phyloP scores from a whole-genome alignment of 2,797 vertebrate genomes.

The Gephyroberyx darwinii region DNA sequence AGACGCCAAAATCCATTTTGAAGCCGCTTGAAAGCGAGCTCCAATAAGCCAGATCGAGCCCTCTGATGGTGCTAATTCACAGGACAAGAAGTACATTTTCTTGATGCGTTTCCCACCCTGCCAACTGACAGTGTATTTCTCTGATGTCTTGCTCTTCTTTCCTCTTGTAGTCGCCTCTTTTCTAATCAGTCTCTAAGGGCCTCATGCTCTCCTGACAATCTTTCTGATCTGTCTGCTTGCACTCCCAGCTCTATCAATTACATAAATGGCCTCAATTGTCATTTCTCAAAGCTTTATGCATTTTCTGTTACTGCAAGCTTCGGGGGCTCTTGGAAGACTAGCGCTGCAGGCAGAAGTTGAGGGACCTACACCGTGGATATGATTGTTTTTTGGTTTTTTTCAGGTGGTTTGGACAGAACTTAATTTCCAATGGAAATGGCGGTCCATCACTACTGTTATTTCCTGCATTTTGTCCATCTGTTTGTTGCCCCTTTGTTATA shows the following conservation, averaged over 20 bases:
- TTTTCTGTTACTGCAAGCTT: conserved; percentile 12
- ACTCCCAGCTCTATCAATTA: conserved; percentile 45
- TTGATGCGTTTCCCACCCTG: conserved; percentile 84
- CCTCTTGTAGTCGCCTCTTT: conserved; percentile 75
- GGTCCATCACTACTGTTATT: no score
- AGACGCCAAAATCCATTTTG: conserved; percentile 57
- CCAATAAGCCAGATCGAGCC: conserved; percentile 41
- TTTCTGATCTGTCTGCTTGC: conserved; percentile 41
- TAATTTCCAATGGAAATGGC: no score
- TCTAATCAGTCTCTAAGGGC: conserved; percentile 84
- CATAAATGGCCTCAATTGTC: conserved; percentile 35
- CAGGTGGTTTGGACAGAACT: no score
- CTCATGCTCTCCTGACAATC: conserved; percentile 76
- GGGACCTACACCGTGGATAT: no score
- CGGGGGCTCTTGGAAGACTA: neutral
- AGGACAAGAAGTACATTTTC: conserved; percentile 46
- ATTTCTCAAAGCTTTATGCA: conserved; percentile 3
- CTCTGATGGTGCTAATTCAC: conserved; percentile 53
- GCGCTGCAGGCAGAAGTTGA: neutral
- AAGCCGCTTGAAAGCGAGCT: conserved; percentile 44
- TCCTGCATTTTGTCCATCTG: no score
- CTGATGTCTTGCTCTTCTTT: conserved; percentile 82
- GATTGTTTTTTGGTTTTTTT: no score
- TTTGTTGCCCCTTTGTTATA: no score
- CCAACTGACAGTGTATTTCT: conserved; percentile 82